Evolutionary conservation across 2,888 invertebrate genomes (phyloP).

Genomic region (Nemoura dubitans): DNA sequence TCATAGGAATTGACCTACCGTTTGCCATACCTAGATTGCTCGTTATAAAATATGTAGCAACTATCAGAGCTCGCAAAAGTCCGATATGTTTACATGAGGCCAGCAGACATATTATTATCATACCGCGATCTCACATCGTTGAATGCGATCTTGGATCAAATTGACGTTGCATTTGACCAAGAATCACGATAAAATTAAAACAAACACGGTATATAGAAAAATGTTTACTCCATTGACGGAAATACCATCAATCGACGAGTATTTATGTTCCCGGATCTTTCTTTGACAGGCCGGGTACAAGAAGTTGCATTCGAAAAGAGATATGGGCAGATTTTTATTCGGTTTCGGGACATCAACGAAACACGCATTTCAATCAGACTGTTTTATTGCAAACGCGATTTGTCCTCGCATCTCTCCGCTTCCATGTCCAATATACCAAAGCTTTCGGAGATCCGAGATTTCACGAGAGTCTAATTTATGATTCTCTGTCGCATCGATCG

Average conservation of each 20-base stretch:
- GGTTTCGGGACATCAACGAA: neutral
- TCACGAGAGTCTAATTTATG: slow-evolving; percentile 4
- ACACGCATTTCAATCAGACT: neutral
- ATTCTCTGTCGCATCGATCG: slow-evolving; percentile 7
- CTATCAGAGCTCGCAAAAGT: neutral
- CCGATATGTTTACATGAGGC: neutral
- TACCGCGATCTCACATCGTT: neutral
- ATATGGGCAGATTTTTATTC: neutral
- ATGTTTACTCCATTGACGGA: neutral
- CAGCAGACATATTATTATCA: neutral
- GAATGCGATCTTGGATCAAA: neutral
- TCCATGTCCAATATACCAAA: neutral
- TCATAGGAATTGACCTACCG: neutral
- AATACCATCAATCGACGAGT: neutral
- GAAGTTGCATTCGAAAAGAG: neutral
- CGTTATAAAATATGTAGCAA: neutral
- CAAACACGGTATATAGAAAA: neutral
- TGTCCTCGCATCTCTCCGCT: neutral
- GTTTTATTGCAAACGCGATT: slow-evolving; percentile 12
- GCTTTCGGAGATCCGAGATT: neutral
- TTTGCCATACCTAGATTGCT: neutral
- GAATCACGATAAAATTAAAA: neutral
- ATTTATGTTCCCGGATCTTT: slow-evolving; percentile 3
- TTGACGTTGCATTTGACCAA: neutral
- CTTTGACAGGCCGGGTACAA: neutral